Percentiles rank a stretch among this genome's conserved stretches.
Evolutionary conservation across 2,113 vertebrate genomes (phyloP).

Genomic region (Chaetops frenatus): DNA sequence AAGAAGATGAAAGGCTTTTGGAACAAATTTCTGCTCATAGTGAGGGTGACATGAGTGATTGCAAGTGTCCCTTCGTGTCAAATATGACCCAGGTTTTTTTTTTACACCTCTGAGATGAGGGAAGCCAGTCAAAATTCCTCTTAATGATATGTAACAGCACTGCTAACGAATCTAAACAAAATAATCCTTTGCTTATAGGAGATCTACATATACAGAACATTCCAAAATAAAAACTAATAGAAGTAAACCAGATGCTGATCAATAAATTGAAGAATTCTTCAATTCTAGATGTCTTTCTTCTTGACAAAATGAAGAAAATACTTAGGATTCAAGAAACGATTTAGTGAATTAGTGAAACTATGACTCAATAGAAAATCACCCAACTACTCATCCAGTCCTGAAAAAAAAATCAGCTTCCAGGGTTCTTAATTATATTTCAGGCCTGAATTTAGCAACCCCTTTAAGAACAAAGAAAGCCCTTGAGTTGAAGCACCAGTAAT

Average conservation of each 20-base stretch:
- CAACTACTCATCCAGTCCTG: neutral
- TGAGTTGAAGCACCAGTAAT: constrained; percentile 48
- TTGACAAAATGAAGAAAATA: neutral
- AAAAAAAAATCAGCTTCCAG: constrained; percentile 14
- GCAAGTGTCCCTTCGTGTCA: neutral
- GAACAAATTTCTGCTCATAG: neutral
- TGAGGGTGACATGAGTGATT: neutral
- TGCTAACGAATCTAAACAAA: neutral
- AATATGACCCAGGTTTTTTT: neutral
- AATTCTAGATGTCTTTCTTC: neutral
- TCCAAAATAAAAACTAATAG: neutral
- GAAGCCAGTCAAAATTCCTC: neutral
- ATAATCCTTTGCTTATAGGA: neutral
- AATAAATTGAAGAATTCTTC: neutral
- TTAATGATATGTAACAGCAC: neutral
- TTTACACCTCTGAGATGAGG: neutral
- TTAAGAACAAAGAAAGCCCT: constrained; percentile 29
- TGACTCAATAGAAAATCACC: constrained; percentile 25
- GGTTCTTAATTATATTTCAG: constrained; percentile 44
- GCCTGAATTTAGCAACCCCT: constrained; percentile 22
- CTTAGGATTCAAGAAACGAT: neutral
- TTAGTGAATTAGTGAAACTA: neutral
- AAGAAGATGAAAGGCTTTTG: neutral
- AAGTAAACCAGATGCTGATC: neutral
- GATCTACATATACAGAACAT: neutral